Conservation (phyloP, 2,888 invertebrate species). For the Cephus pulcher region DNA sequence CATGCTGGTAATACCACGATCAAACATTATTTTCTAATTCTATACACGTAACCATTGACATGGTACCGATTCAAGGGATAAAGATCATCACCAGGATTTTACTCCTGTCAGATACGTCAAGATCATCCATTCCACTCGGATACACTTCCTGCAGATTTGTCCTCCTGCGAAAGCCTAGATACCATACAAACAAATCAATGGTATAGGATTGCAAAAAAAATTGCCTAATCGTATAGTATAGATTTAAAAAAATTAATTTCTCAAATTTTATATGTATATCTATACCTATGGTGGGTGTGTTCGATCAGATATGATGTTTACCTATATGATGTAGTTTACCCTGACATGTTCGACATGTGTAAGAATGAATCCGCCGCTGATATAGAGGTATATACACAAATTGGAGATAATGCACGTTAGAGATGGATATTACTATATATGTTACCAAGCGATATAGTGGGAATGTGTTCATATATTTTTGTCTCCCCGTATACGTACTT, state of each 20-base stretch:
- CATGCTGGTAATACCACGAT: background rate
- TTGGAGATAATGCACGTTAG: constrained; percentile 15
- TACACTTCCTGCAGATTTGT: too few species aligned
- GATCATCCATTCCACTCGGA: too few species aligned
- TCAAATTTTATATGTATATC: background rate
- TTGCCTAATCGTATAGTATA: background rate
- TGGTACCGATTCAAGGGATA: too few species aligned
- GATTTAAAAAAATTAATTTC: background rate
- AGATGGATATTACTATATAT: background rate
- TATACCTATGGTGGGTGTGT: background rate
- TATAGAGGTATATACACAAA: constrained; percentile 22
- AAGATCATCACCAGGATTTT: too few species aligned
- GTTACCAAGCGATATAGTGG: background rate
- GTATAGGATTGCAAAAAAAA: background rate
- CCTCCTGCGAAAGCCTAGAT: too few species aligned
- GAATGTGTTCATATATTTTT: background rate
- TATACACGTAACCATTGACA: too few species aligned
- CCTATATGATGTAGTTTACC: background rate
- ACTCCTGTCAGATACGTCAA: too few species aligned
- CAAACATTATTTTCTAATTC: background rate
- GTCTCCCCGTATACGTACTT: background rate
- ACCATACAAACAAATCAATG: background rate
- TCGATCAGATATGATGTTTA: background rate
- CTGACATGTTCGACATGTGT: constrained; percentile 15
- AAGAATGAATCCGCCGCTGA: constrained; percentile 20